Conservation (phyloP, 30 jellyfish, hydroid and myxozoan species). For the Turritopsis rubra region DNA sequence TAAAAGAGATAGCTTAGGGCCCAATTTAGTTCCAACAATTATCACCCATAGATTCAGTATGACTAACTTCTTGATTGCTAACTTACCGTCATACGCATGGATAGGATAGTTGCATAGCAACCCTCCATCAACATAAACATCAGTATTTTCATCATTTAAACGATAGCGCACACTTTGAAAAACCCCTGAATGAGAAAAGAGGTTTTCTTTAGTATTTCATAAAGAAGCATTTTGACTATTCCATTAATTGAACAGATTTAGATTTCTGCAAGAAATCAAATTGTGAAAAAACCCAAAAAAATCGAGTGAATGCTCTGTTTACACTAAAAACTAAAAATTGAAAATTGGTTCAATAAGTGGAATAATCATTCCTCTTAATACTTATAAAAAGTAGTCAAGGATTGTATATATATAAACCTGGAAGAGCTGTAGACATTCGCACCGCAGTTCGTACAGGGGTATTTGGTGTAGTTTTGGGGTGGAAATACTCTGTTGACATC, state of each 20-base stretch:
- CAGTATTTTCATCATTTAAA: conserved; percentile 54
- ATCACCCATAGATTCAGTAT: too few relatives aligned
- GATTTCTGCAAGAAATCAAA: not conserved
- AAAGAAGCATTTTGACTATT: not conserved
- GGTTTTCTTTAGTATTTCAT: not conserved
- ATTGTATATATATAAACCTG: conserved; percentile 44
- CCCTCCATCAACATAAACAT: conserved; percentile 92
- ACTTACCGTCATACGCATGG: conserved; percentile 96
- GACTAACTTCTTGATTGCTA: not conserved
- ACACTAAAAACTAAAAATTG: too few relatives aligned
- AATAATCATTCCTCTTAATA: too few relatives aligned
- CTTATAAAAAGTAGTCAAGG: not conserved
- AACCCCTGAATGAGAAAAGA: conserved; percentile 56
- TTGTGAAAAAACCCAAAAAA: not conserved
- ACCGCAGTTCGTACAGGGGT: conserved; percentile 89
- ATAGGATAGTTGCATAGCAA: conserved; percentile 89
- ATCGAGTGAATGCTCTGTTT: too few relatives aligned
- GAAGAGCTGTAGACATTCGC: conserved; percentile 95
- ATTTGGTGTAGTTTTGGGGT: conserved; percentile 95
- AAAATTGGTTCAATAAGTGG: too few relatives aligned
- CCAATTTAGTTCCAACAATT: too few relatives aligned
- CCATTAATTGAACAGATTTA: not conserved
- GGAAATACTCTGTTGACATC: conserved; percentile 90
- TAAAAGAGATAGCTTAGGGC: too few relatives aligned
- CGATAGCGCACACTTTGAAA: conserved; percentile 85